These are phyloP conservation scores for Pseudochirops corinnae DNA, from an alignment of 2,797 vertebrate genomes.

Conservation along the genomic window DNA sequence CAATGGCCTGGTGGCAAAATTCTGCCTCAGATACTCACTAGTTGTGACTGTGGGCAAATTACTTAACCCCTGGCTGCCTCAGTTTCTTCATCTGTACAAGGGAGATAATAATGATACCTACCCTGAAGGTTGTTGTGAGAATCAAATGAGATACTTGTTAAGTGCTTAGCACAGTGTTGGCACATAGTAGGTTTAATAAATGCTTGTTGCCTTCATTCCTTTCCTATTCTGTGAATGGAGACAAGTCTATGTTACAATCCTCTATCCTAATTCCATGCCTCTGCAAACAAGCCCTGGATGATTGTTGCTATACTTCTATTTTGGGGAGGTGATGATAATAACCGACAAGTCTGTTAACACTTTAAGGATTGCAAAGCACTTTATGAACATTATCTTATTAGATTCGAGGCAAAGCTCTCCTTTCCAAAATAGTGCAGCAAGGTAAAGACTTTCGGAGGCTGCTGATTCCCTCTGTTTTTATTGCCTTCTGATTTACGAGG, in stretches of 20 bases:
- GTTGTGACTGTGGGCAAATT: neutral
- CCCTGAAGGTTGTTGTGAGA: neutral
- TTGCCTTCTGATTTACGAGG: neutral
- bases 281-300: slow-evolving; percentile 22
- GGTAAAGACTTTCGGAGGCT: neutral
- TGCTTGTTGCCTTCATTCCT: neutral
- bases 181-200: neutral
- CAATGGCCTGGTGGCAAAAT: neutral
- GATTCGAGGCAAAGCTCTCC: neutral
- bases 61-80: neutral
- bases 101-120: neutral
- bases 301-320: neutral
- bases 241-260: slow-evolving; percentile 9
- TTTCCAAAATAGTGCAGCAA: neutral
- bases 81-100: neutral
- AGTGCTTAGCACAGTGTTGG: neutral
- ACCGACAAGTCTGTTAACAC: neutral
- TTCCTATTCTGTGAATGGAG: neutral
- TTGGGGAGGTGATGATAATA: neutral
- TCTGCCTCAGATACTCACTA: neutral
- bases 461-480: neutral
- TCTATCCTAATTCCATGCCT: slow-evolving; percentile 18
- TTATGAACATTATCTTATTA: slow-evolving; percentile 2
- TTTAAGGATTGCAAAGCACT: neutral
- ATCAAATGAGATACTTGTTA: neutral